A percentile compares a stretch with the other conserved stretches of the same genome.
Conservation (phyloP, 2,888 invertebrate genomes). For the Xanthorhoe designata region DNA sequence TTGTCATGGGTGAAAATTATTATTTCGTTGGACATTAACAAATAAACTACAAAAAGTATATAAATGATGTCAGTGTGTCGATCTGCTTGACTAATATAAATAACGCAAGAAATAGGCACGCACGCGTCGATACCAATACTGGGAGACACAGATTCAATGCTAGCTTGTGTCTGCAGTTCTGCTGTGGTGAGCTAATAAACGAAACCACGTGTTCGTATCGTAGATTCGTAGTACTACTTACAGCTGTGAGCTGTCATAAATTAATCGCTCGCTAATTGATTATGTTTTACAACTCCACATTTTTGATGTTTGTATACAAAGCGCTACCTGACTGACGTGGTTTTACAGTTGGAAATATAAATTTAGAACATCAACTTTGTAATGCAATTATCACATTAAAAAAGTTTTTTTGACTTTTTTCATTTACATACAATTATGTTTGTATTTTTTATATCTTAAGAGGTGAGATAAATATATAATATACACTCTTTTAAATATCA, state of each 20-base stretch:
- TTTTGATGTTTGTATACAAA: slow-evolving; percentile 21
- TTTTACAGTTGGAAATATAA: background rate
- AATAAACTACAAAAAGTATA: slow-evolving; percentile 12
- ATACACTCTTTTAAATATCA: too few species aligned
- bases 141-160: slow-evolving; percentile 2
- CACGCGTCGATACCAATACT: slow-evolving; percentile 23
- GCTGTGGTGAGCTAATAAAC: slow-evolving; percentile 25
- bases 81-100: slow-evolving; percentile 30
- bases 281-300: slow-evolving; percentile 2
- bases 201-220: slow-evolving; percentile 37
- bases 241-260: slow-evolving; percentile 35
- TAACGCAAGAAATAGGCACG: slow-evolving; percentile 27
- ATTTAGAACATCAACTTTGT: background rate
- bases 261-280: slow-evolving; percentile 29
- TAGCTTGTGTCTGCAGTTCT: background rate
- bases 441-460: too few species aligned
- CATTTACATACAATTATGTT: too few species aligned
- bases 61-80: slow-evolving; percentile 30
- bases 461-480: too few species aligned
- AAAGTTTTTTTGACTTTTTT: too few species aligned
- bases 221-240: slow-evolving; percentile 32
- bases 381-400: background rate
- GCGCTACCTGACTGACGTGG: background rate
- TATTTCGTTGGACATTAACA: too few species aligned
- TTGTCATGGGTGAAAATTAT: background rate